Evolutionary conservation across 2,797 vertebrate genomes (phyloP), one percentile per base, ranked within the genome.

Genomic region (Craterocephalus amniculus): DNA sequence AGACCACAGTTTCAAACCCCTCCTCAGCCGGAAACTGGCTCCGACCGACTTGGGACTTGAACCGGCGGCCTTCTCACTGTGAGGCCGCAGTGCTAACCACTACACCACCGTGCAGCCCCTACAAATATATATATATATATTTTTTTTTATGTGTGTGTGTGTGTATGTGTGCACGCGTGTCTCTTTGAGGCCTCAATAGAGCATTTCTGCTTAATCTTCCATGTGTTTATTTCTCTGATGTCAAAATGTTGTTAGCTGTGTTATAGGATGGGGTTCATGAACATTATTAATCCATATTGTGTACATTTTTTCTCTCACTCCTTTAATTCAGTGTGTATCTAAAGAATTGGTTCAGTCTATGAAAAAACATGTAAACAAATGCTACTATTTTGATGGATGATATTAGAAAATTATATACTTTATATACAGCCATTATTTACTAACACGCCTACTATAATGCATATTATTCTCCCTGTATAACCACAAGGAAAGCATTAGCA

Each of bases 391-490:
- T 93, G 85, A 88, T 79, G 76, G 80, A 81, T 84, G 69, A 84
- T 69, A 63, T 67, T 92, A 86, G 80, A 86, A 89, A 86, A 49
- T 86, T 14, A 89, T 89, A 90, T 87, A 84, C 89, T 92, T 93
- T 91, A 85, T 89, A 90, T 84, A 87, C 83, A 80, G 76, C 76
- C 77, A 81, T 69, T 8, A 66, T 85, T 89, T 88, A 90, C 68
- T 83, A 58, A 82, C 85, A 86, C 78, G 82, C 81, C 54, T 84
- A 84, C 48, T 88, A 85, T 77, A 87, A 88, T 87, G 84, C 74
- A 85, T 92, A 91, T 81, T 90, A 92, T 84, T 87, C 88, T 90
- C 58, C 80, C 82, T 87, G 87, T 93, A 90, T 93, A 91, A 91
- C 77, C 84, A 89, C 84, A 77, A 83, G 57, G 76, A 87, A 89